Evolutionary conservation across 1,140 invertebrate genomes (phyloP).

Genomic region (Drosophila melanica): DNA sequence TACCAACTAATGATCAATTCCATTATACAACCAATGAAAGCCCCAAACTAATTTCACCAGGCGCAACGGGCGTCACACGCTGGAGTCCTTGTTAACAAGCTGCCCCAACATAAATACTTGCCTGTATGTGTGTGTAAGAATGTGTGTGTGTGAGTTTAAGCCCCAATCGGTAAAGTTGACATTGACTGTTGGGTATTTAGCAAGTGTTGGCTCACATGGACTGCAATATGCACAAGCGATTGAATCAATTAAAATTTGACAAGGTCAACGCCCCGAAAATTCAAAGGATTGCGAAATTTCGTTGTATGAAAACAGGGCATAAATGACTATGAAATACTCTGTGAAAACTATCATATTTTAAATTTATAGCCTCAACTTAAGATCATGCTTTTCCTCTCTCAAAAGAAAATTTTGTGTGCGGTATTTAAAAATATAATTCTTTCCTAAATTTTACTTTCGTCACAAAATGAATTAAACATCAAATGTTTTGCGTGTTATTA

Average conservation of each 20-base stretch:
- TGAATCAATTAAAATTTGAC: constrained; percentile 78
- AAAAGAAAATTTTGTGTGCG: too few relatives aligned
- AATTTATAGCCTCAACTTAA: too few relatives aligned
- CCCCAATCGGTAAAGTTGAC: constrained; percentile 25
- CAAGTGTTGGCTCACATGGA: constrained; percentile 37
- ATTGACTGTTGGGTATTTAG: constrained; percentile 44
- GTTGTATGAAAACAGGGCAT: neutral
- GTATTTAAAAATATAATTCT: too few relatives aligned
- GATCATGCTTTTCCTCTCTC: too few relatives aligned
- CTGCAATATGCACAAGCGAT: constrained; percentile 62
- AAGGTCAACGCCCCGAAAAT: constrained; percentile 33
- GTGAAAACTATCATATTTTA: neutral
- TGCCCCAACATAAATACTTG: neutral
- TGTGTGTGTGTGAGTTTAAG: constrained; percentile 5
- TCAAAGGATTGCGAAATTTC: constrained; percentile 16
- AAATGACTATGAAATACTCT: neutral
- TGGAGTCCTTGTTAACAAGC: neutral
- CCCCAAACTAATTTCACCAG: constrained; percentile 64
- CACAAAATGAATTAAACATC: too few relatives aligned
- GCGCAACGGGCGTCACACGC: constrained; percentile 45
- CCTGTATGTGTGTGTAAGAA: neutral
- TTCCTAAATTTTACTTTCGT: too few relatives aligned
- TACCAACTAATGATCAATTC: constrained; percentile 64
- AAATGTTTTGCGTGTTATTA: too few relatives aligned
- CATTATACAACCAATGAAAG: constrained; percentile 71